Evolutionary conservation across 1,140 invertebrate species (phyloP).

Genomic region (Brachionus calyciflorus): DNA sequence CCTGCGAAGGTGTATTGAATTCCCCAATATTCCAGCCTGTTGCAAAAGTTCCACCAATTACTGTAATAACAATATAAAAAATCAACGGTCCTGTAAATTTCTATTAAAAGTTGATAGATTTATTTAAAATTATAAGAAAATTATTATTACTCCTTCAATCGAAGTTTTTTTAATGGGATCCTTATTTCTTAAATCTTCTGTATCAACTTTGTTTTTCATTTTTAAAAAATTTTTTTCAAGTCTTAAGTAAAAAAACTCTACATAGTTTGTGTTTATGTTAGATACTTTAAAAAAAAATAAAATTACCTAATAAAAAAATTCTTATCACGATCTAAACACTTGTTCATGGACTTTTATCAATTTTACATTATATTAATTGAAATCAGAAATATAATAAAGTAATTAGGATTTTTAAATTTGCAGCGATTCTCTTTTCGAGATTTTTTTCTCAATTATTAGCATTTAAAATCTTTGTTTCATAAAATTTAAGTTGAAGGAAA

Average conservation of each 20-base stretch:
- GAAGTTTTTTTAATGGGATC: background rate
- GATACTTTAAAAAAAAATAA: background rate
- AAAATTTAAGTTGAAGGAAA: too few species aligned
- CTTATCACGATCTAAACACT: background rate
- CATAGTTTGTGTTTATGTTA: background rate
- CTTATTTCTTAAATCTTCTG: background rate
- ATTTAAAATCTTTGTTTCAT: too few species aligned
- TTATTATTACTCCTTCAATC: slow-evolving; percentile 40
- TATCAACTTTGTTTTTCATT: slow-evolving; percentile 32
- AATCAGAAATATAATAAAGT: too few species aligned
- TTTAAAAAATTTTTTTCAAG: background rate
- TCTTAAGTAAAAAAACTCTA: slow-evolving; percentile 8
- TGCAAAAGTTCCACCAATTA: slow-evolving; percentile 41
- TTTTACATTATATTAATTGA: too few species aligned
- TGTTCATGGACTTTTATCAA: too few species aligned
- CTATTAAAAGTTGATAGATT: too few species aligned
- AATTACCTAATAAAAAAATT: background rate
- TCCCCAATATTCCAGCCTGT: slow-evolving; percentile 44
- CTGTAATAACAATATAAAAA: slow-evolving; percentile 28
- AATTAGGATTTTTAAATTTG: too few species aligned
- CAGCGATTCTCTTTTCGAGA: too few species aligned
- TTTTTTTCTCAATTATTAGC: too few species aligned
- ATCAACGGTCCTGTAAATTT: slow-evolving; percentile 24
- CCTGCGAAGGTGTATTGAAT: slow-evolving; percentile 44
- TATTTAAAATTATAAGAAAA: too few species aligned